Percentiles rank a stretch among this genome's conserved stretches.
phyloP scores from a whole-genome alignment of 1,140 invertebrate species.

The Schlechtendalia chinensis region DNA sequence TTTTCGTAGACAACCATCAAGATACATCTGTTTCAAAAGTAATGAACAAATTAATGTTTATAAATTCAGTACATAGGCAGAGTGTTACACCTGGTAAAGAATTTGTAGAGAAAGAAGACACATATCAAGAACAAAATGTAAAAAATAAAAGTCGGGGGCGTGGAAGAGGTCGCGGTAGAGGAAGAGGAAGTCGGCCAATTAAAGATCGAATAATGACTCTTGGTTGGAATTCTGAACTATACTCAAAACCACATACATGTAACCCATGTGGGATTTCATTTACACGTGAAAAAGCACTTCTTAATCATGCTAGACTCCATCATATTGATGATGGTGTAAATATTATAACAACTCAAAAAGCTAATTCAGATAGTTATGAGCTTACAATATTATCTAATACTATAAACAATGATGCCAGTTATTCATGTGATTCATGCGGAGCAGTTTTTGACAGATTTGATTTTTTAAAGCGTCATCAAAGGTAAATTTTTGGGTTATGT shows the following conservation, averaged over 20 bases:
- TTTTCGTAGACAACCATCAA: constrained; percentile 37
- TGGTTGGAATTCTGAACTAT: constrained; percentile 40
- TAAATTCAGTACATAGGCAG: constrained; percentile 6
- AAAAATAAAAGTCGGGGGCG: constrained; percentile 23
- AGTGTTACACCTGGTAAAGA: constrained; percentile 31
- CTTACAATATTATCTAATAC: constrained; percentile 59
- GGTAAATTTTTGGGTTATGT: constrained; percentile 53
- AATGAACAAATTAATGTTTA: constrained; percentile 44
- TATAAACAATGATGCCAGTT: constrained; percentile 64
- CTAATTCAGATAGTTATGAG: constrained; percentile 55
- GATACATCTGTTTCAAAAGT: constrained; percentile 35
- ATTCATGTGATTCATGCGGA: constrained; percentile 73
- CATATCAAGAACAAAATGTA: constrained; percentile 10
- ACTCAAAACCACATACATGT: constrained; percentile 72
- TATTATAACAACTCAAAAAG: constrained; percentile 59
- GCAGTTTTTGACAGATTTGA: constrained; percentile 73
- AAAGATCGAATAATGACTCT: constrained; percentile 35
- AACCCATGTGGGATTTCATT: constrained; percentile 76
- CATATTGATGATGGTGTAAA: constrained; percentile 55
- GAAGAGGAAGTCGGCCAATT: constrained; percentile 34
- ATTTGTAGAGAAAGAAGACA: constrained; percentile 4
- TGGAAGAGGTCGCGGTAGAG: constrained; percentile 21
- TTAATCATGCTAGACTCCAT: constrained; percentile 66
- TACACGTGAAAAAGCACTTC: constrained; percentile 74
- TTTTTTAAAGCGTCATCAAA: constrained; percentile 68